Evolutionary conservation across 1,140 invertebrate species (phyloP).

Genomic region (Polypedilum vanderplanki): DNA sequence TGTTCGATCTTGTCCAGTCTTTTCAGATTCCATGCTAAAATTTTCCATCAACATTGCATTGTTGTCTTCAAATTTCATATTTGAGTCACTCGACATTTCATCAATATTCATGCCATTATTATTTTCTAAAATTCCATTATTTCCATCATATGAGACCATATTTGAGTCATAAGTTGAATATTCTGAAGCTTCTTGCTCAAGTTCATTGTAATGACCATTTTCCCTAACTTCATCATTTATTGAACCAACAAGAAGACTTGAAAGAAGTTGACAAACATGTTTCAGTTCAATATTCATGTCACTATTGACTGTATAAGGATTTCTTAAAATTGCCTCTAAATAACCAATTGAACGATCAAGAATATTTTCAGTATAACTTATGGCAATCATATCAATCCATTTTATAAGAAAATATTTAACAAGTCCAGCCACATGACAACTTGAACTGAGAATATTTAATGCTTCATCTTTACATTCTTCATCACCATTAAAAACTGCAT

Average conservation of each 20-base stretch:
- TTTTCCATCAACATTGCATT: not conserved
- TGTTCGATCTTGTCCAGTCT: not conserved
- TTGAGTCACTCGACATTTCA: constrained; percentile 15
- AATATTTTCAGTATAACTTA: not conserved
- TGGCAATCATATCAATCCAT: not conserved
- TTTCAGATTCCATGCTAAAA: constrained; percentile 19
- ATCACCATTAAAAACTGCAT: not conserved
- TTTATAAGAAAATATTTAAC: constrained; percentile 2
- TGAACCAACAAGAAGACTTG: not conserved
- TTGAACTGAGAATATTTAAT: not conserved
- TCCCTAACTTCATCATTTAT: constrained; percentile 12
- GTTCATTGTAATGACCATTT: not conserved
- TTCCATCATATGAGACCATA: constrained; percentile 20
- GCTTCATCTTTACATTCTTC: constrained; percentile 3
- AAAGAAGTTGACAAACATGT: not conserved
- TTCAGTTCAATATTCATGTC: constrained; percentile 11
- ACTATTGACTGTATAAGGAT: not conserved
- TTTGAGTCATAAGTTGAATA: not conserved
- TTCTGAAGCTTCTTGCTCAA: not conserved
- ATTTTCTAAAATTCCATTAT: constrained; percentile 1
- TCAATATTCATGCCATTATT: not conserved
- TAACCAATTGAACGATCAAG: not conserved
- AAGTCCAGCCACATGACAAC: not conserved
- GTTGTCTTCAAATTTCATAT: not conserved
- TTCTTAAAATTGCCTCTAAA: not conserved